These are phyloP conservation scores for Macquaria australasica DNA, from an alignment of 2,113 vertebrate species.

Conservation along the genomic window DNA sequence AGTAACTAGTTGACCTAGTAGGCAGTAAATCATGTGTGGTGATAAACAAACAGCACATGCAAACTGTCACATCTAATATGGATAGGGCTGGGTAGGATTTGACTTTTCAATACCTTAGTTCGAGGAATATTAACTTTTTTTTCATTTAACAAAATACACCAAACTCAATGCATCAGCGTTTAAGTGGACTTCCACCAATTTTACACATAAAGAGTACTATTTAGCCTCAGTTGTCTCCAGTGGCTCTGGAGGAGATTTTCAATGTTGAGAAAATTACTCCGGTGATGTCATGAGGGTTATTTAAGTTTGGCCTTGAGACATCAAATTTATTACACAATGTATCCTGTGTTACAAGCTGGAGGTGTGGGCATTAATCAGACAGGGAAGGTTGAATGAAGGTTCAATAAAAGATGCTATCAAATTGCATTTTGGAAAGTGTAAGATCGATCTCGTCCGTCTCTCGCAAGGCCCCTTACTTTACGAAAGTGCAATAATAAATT, in stretches of 20 bases:
- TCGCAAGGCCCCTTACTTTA: not conserved
- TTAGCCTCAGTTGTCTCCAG: not conserved
- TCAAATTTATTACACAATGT: not conserved
- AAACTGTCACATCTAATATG: not conserved
- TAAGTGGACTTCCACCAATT: not conserved
- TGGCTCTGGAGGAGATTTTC: too few relatives aligned
- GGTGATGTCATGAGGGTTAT: not conserved
- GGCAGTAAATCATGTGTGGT: not conserved
- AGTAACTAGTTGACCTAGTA: constrained; percentile 27
- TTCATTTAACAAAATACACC: not conserved
- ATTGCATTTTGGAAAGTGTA: not conserved
- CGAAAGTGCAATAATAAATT: not conserved
- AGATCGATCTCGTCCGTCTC: too few relatives aligned
- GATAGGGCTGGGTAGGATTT: not conserved
- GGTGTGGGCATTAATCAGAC: not conserved
- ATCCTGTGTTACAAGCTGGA: not conserved
- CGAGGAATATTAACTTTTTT: not conserved
- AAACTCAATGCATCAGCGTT: not conserved
- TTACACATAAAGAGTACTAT: not conserved
- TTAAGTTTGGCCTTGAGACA: not conserved
- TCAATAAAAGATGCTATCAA: not conserved
- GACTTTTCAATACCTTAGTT: not conserved
- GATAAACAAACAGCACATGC: not conserved
- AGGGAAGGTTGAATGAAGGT: not conserved
- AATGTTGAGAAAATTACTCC: not conserved